Evolutionary conservation across 2,888 invertebrate genomes (phyloP).

Genomic region (Anthoptus insignis): DNA sequence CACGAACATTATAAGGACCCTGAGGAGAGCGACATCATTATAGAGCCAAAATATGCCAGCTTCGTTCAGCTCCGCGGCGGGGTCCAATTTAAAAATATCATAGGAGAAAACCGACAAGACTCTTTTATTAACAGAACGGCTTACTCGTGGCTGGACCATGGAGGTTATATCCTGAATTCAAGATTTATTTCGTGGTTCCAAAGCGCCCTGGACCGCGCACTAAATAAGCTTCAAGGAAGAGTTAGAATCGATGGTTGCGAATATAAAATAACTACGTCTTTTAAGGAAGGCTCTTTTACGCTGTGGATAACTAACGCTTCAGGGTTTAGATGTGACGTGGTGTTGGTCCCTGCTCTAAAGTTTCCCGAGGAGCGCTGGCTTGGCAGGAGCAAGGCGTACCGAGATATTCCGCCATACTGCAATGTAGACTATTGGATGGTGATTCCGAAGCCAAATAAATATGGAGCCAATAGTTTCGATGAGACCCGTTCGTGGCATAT

Average conservation of each 20-base stretch:
- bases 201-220: conserved; percentile 71
- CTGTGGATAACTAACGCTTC: conserved; percentile 60
- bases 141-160: conserved; percentile 69
- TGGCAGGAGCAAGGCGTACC: conserved; percentile 50
- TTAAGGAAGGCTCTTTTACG: conserved; percentile 84
- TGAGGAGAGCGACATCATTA: conserved; percentile 66
- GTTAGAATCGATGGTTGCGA: conserved; percentile 67
- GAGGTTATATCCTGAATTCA: conserved; percentile 73
- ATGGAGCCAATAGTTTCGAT: conserved; percentile 47
- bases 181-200: conserved; percentile 86
- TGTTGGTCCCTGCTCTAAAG: conserved; percentile 83
- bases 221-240: conserved; percentile 61
- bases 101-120: conserved; percentile 61
- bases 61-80: conserved; percentile 78
- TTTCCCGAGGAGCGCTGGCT: conserved; percentile 78
- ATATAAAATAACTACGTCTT: conserved; percentile 60
- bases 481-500: conserved; percentile 79
- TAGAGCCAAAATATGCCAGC: conserved; percentile 72
- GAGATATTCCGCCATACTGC: conserved; percentile 58
- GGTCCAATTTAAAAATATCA: conserved; percentile 61
- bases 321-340: conserved; percentile 74
- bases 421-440: conserved; percentile 73
- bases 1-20: conserved; percentile 52
- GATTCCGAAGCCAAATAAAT: conserved; percentile 77
- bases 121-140: conserved; percentile 63